These are phyloP conservation scores for Thereva unica DNA, from an alignment of 2,888 invertebrate genomes.

Conservation along the genomic window DNA sequence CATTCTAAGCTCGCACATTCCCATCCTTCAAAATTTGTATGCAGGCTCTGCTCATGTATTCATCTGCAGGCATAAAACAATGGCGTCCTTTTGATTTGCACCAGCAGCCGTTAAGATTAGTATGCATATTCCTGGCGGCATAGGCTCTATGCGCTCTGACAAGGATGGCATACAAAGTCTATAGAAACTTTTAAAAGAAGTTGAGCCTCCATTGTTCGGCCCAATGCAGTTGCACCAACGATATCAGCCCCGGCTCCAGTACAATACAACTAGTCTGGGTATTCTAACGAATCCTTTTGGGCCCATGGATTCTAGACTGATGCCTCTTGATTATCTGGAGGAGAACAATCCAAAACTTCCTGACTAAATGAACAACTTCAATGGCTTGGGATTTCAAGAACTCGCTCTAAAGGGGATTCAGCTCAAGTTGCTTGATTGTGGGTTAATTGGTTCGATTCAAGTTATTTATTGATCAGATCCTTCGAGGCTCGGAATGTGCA, in stretches of 20 bases:
- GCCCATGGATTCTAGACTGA: constrained; percentile 16
- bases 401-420: too few species aligned
- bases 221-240: background rate
- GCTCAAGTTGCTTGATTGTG: too few species aligned
- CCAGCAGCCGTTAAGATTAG: background rate
- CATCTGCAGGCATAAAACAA: constrained; percentile 30
- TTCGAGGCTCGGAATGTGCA: too few species aligned
- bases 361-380: constrained; percentile 7
- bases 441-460: too few species aligned
- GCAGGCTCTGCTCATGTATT: constrained; percentile 20
- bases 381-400: background rate
- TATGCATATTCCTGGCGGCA: constrained; percentile 3
- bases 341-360: constrained; percentile 14
- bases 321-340: constrained; percentile 20
- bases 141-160: constrained; percentile 2
- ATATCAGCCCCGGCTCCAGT: background rate
- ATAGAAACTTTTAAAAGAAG: constrained; percentile 27
- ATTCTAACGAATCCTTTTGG: constrained; percentile 12
- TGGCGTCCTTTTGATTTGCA: constrained; percentile 23
- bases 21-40: constrained; percentile 12
- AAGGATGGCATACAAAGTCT: constrained; percentile 10
- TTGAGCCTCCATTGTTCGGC: constrained; percentile 12
- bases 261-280: background rate
- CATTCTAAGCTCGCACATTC: background rate
- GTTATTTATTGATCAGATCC: too few species aligned